A percentile compares a stretch with the other conserved stretches of the same genome.
These are phyloP conservation scores for Elgaria multicarinata DNA, from an alignment of 2,113 vertebrate species.

Conservation along the genomic window DNA sequence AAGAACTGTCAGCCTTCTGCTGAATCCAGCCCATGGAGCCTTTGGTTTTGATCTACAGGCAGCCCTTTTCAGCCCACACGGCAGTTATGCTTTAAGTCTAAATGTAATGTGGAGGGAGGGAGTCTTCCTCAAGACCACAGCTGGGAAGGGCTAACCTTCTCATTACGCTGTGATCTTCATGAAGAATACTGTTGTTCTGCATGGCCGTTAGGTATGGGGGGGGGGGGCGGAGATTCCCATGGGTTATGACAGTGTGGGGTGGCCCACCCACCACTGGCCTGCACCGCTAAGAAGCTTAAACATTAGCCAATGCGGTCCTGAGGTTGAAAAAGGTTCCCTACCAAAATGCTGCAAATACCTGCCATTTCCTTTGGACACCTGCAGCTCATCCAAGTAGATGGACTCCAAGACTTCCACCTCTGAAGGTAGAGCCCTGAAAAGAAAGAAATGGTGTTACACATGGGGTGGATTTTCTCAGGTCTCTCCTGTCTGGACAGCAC, in stretches of 20 bases:
- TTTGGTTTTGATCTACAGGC: neutral
- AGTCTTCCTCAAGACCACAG: too few species aligned
- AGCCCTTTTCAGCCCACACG: neutral
- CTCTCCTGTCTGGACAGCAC: neutral
- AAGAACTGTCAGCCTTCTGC: neutral
- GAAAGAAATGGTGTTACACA: neutral
- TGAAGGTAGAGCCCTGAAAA: slow-evolving; percentile 80
- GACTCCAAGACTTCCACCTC: slow-evolving; percentile 95
- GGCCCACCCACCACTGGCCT: neutral
- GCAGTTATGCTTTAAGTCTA: too few species aligned
- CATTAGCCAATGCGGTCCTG: neutral
- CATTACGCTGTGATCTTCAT: too few species aligned
- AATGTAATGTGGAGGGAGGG: too few species aligned
- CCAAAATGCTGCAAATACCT: slow-evolving; percentile 73
- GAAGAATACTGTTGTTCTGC: too few species aligned
- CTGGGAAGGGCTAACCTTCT: too few species aligned
- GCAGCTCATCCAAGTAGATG: slow-evolving; percentile 93
- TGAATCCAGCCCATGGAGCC: neutral
- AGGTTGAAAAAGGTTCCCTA: neutral
- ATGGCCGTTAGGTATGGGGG: too few species aligned
- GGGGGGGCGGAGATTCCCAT: too few species aligned
- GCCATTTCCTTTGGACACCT: slow-evolving; percentile 75
- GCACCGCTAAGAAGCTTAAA: neutral
- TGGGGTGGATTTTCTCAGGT: neutral
- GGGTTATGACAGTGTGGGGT: neutral